Evolutionary conservation across 2,797 vertebrate genomes (phyloP).

Genomic region (Rhynchotus rufescens): DNA sequence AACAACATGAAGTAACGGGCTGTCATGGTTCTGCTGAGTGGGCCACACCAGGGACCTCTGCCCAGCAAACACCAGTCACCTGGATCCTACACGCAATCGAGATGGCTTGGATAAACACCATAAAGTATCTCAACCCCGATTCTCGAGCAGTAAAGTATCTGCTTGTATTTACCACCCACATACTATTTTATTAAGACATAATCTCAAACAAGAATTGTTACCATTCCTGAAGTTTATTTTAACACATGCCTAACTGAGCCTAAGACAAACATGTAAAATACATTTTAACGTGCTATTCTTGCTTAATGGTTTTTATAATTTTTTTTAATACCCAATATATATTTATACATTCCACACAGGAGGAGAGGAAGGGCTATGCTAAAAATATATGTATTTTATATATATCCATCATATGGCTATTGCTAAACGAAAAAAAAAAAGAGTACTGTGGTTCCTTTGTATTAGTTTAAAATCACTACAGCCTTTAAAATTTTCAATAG

Average conservation of each 20-base stretch:
- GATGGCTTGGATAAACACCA: conserved; percentile 35
- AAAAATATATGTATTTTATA: background rate
- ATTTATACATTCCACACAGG: conserved; percentile 65
- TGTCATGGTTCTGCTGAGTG: background rate
- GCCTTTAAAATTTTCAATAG: conserved; percentile 53
- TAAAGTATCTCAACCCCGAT: conserved; percentile 36
- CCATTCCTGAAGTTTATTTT: conserved; percentile 77
- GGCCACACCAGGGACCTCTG: background rate
- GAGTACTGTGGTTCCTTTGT: conserved; percentile 59
- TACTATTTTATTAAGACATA: conserved; percentile 77
- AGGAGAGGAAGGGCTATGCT: background rate
- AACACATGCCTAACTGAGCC: conserved; percentile 76
- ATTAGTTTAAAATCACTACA: conserved; percentile 14
- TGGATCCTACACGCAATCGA: background rate
- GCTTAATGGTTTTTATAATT: conserved; percentile 51
- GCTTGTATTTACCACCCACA: conserved; percentile 75
- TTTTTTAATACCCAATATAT: conserved; percentile 57
- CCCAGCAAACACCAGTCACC: background rate
- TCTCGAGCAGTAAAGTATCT: conserved; percentile 48
- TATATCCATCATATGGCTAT: conserved; percentile 34
- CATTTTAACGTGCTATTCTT: conserved; percentile 61
- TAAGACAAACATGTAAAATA: conserved; percentile 76
- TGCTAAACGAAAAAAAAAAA: conserved; percentile 32
- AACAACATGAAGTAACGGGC: background rate
- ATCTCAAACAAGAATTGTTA: conserved; percentile 73